Percentiles rank a stretch among this genome's conserved stretches.
Conservation (phyloP, 2,113 vertebrate genomes). For the Struthio camelus region DNA sequence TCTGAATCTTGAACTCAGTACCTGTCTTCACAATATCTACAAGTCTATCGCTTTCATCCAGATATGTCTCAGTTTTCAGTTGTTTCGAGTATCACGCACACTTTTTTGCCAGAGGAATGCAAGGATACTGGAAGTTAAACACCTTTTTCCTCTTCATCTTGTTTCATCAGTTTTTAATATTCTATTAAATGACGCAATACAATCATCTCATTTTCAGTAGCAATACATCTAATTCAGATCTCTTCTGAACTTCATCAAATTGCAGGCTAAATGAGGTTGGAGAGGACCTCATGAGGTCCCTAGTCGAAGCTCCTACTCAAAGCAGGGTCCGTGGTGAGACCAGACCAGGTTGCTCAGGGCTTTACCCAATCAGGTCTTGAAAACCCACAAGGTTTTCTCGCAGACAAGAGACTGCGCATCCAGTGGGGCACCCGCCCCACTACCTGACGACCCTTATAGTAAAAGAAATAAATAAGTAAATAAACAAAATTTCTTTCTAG, state of each 20-base stretch:
- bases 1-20: neutral
- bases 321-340: neutral
- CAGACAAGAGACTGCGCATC: neutral
- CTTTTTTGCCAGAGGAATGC: neutral
- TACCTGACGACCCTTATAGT: rapidly evolving
- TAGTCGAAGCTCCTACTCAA: neutral
- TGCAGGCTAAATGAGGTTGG: neutral
- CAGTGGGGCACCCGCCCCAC: neutral
- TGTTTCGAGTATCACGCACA: neutral
- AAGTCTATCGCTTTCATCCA: neutral
- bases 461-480: neutral
- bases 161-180: neutral
- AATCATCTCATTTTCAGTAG: neutral
- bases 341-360: neutral
- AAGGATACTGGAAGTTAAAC: neutral
- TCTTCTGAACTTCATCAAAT: neutral
- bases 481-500: too few relatives aligned
- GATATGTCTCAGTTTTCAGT: neutral
- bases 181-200: too few relatives aligned
- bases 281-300: neutral
- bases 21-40: neutral
- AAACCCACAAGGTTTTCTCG: neutral
- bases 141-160: neutral
- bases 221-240: neutral
- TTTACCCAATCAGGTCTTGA: neutral